Conservation (phyloP, 2,797 vertebrate species). For the Peromyscus attwateri region DNA sequence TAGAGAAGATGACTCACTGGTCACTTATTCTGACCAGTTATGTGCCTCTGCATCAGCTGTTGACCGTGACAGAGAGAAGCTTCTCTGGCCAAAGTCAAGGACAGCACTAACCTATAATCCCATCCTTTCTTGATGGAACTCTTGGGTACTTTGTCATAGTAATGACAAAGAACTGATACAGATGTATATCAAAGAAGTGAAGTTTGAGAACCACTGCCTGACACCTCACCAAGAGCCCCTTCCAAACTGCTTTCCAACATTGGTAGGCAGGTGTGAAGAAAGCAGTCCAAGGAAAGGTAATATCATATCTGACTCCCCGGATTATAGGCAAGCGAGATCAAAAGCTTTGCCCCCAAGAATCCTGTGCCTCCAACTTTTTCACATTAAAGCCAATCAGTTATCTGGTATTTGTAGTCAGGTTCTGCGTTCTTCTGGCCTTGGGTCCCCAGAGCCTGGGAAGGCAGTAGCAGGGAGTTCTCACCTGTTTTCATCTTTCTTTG, state of each 20-base stretch:
- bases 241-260: no score
- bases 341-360: background rate
- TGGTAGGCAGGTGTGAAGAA: background rate
- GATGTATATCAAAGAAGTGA: background rate
- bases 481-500: background rate
- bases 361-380: background rate
- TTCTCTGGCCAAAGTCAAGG: background rate
- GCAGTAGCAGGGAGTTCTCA: background rate
- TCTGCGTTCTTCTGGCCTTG: background rate
- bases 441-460: background rate
- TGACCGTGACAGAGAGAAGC: background rate
- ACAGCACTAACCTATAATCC: background rate
- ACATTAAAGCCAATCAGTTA: background rate
- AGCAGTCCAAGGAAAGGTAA: background rate
- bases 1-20: background rate
- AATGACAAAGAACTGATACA: background rate
- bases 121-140: background rate
- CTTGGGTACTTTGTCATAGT: background rate
- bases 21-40: background rate
- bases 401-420: background rate
- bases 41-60: background rate
- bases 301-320: background rate
- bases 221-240: background rate
- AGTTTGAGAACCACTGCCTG: background rate
- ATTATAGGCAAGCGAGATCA: background rate